phyloP scores from a whole-genome alignment of 2,113 vertebrate genomes.

The Brachypteracias leptosomus region DNA sequence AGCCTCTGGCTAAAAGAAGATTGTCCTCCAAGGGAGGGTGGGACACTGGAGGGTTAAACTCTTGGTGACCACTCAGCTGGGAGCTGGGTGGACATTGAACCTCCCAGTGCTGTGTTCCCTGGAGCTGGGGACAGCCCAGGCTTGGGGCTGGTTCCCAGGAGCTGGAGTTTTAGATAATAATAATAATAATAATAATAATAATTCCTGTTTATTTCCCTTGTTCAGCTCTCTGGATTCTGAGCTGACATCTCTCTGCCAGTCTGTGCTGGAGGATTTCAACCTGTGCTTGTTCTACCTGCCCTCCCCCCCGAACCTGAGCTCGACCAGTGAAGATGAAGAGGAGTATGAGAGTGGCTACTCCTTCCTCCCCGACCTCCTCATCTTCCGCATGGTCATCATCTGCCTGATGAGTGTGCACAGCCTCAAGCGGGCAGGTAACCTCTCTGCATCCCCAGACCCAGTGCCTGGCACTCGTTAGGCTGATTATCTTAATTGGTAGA shows the following conservation, averaged over 20 bases:
- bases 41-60: too few relatives aligned
- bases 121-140: too few relatives aligned
- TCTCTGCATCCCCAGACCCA: too few relatives aligned
- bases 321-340: conserved; percentile 88
- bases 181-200: too few relatives aligned
- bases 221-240: conserved; percentile 87
- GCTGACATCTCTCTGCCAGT: conserved; percentile 93
- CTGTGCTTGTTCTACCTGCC: conserved; percentile 96
- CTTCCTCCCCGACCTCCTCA: conserved; percentile 87
- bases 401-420: conserved; percentile 98
- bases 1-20: neutral
- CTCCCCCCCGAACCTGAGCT: conserved; percentile 72
- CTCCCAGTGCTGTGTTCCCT: too few relatives aligned
- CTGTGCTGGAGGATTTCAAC: conserved; percentile 97
- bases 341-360: conserved; percentile 84
- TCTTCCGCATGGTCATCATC: conserved; percentile 94
- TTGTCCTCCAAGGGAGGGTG: too few relatives aligned
- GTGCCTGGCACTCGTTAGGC: too few relatives aligned
- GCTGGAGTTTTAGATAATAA: neutral
- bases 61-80: too few relatives aligned
- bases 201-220: neutral
- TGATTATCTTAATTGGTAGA: neutral
- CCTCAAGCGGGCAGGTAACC: conserved; percentile 92
- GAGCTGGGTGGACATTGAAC: too few relatives aligned
- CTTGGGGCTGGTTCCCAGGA: neutral